A percentile compares a stretch with the other conserved stretches of the same genome.
phyloP scores from a whole-genome alignment of 1,140 invertebrate genomes.

The Leguminivora glycinivorella region DNA sequence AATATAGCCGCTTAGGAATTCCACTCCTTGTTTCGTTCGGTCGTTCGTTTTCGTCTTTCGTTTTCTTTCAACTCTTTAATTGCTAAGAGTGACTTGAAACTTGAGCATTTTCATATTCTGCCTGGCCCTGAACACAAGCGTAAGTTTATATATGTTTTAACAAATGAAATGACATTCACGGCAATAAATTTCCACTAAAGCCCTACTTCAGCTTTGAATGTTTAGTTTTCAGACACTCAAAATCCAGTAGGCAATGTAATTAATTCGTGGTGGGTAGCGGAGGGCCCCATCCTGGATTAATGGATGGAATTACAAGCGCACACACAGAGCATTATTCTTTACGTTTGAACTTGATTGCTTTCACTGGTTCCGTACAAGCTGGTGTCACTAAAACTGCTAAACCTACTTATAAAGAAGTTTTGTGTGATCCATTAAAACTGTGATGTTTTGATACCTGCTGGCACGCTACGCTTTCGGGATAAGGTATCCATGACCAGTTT shows the following conservation, averaged over 20 bases:
- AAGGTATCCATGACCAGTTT: too few species aligned
- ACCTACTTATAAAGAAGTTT: neutral
- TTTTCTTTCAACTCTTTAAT: too few species aligned
- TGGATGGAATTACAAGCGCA: slow-evolving; percentile 63
- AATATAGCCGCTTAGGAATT: too few species aligned
- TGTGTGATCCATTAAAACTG: too few species aligned
- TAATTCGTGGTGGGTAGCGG: slow-evolving; percentile 70
- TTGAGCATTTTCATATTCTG: too few species aligned
- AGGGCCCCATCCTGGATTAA: slow-evolving; percentile 64
- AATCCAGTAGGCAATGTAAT: slow-evolving; percentile 64
- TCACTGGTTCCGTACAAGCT: neutral
- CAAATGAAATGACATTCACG: neutral
- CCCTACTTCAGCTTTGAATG: slow-evolving; percentile 1
- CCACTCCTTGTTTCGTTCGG: too few species aligned
- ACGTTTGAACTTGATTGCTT: slow-evolving; percentile 37
- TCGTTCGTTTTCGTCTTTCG: too few species aligned
- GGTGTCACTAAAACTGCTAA: neutral
- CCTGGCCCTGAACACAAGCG: too few species aligned
- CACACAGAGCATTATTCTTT: slow-evolving; percentile 38
- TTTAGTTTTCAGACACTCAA: slow-evolving; percentile 44
- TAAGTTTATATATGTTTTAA: too few species aligned
- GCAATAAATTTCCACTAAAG: neutral
- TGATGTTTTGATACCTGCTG: too few species aligned
- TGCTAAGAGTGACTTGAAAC: too few species aligned
- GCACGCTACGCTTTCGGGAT: too few species aligned